Conservation (phyloP, 2,113 vertebrate species). For the Baryphthengus martii region DNA sequence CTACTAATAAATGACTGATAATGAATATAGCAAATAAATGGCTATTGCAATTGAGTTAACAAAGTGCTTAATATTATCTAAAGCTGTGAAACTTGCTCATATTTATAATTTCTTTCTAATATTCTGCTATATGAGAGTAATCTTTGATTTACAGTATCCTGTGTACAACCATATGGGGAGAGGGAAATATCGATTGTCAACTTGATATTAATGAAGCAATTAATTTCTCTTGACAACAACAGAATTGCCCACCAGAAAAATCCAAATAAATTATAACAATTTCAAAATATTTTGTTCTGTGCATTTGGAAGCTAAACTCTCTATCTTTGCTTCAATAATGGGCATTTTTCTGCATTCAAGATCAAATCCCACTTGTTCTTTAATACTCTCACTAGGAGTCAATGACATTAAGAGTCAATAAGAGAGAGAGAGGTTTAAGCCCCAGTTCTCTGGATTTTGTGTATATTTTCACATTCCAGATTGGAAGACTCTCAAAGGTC, state of each 20-base stretch:
- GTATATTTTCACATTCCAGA: background rate
- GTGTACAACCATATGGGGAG: background rate
- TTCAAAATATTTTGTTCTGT: background rate
- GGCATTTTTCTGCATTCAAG: background rate
- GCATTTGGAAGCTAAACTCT: background rate
- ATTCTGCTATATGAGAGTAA: background rate
- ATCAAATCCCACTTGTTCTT: background rate
- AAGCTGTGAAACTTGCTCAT: background rate
- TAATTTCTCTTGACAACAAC: background rate
- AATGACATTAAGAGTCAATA: background rate
- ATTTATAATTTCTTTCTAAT: background rate
- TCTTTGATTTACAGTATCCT: background rate
- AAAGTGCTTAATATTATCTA: background rate
- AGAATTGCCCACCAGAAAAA: background rate
- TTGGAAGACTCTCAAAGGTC: background rate
- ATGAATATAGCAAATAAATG: background rate
- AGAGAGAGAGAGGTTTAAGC: background rate
- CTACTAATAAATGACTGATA: background rate
- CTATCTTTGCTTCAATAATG: background rate
- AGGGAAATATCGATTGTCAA: background rate
- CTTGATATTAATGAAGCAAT: background rate
- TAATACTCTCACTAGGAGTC: background rate
- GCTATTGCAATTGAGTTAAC: background rate
- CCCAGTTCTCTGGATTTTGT: background rate
- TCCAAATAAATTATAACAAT: background rate